Conservation (phyloP, 2,888 invertebrate genomes). For the Lumbricus terrestris region DNA sequence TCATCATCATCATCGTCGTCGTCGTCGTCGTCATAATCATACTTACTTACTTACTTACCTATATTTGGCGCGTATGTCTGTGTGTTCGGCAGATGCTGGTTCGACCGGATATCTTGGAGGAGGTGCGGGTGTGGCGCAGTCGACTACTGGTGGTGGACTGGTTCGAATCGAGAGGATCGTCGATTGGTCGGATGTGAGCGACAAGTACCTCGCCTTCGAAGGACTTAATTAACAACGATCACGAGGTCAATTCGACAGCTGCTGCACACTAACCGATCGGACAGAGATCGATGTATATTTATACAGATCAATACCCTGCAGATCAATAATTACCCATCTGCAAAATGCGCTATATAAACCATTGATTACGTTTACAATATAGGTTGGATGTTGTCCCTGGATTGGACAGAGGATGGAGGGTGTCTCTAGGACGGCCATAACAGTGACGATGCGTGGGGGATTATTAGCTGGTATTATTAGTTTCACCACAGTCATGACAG, state of each 20-base stretch:
- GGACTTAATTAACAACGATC: conserved; percentile 31
- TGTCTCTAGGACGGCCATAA: too few species aligned
- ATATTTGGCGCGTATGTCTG: neutral
- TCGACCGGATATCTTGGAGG: neutral
- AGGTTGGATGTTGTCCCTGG: neutral
- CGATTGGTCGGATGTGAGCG: conserved; percentile 53
- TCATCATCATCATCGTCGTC: neutral
- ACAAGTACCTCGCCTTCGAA: conserved; percentile 45
- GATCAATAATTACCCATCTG: too few species aligned
- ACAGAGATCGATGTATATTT: neutral
- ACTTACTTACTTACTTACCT: too few species aligned
- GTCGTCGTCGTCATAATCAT: neutral
- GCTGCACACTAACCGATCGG: neutral
- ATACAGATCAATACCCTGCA: neutral
- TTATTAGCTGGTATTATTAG: too few species aligned
- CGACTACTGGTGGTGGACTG: conserved; percentile 41
- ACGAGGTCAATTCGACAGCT: neutral
- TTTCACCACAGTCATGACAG: too few species aligned
- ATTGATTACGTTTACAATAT: too few species aligned
- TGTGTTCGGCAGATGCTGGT: neutral
- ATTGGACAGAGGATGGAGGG: too few species aligned
- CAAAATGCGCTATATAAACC: too few species aligned
- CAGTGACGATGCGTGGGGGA: too few species aligned
- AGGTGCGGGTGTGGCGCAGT: neutral
- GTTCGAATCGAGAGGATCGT: conserved; percentile 55